Evolutionary conservation across 1,140 invertebrate genomes (phyloP), one percentile per base, ranked within the genome.

Genomic region (Tetramorium parvispinum): DNA sequence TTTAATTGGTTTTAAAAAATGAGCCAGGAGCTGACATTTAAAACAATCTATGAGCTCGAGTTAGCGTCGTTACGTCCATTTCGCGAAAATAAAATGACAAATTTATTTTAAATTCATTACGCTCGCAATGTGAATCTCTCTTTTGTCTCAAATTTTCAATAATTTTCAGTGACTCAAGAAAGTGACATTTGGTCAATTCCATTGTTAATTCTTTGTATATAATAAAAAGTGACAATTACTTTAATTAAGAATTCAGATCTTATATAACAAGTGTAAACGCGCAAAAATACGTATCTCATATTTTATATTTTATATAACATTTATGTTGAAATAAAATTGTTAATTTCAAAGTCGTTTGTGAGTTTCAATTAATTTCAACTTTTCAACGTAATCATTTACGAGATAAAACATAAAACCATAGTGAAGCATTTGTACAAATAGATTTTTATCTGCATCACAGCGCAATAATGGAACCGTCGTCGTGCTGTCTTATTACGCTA

Each of bases 1-100:
- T 93, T 93, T 93, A 93, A 93, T 93, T 93, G 91, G 88, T 92
- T 90, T 91, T 92, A 89, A 92, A 91, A 92, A 92, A 83, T 76
- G 89, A 90, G 88, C 65, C 65, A 79, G 78, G 73, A 81, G 37
- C 40, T 49, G 79, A 59, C 61, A 85, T 85, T 85, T 85, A 85
- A 85, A 85, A 78, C 82, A 78, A 78, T 85, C 82, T 78, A 78
- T 78, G 82, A 65, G 71, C 57, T 43, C 46, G 18, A 85, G 82
- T 85, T 76, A 78, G 46, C 46, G 32, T 76, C 43, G 70, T 85
- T 85, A 85, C 43, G 43, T 63, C 73, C 82, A 85, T 66, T 78
- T 53, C 46, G n/a, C 57, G 24, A 85, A 51, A 85, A 83, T 75
- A 13, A 75, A 83, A 83, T 83, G 53, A 75, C 75, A 73, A 83